Evolutionary conservation across 2,113 vertebrate genomes (phyloP).

Genomic region (Ptilonorhynchus violaceus): DNA sequence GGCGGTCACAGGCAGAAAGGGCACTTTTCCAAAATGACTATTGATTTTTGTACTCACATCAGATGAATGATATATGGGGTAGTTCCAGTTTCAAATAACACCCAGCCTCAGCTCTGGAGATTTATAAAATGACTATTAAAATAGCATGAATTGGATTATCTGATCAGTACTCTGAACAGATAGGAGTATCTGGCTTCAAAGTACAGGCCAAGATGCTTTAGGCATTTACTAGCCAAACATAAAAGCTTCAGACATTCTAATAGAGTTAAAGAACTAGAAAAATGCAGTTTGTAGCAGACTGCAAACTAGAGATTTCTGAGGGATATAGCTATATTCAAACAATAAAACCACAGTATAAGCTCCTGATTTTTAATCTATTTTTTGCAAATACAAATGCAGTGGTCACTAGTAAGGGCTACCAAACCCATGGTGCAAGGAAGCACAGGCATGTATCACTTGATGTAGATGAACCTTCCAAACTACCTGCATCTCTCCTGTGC

Average conservation of each 20-base stretch:
- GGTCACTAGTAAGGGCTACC: neutral
- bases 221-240: neutral
- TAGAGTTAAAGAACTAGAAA: neutral
- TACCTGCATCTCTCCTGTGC: neutral
- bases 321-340: neutral
- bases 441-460: neutral
- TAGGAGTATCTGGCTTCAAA: neutral
- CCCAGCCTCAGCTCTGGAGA: neutral
- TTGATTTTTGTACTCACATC: neutral
- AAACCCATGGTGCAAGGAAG: neutral
- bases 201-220: neutral
- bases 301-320: neutral
- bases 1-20: slow-evolving; percentile 26
- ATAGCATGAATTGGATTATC: neutral
- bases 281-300: neutral
- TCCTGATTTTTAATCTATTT: neutral
- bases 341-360: neutral
- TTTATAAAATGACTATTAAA: slow-evolving; percentile 13
- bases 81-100: neutral
- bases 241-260: neutral
- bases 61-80: neutral
- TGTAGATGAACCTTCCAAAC: neutral
- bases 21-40: slow-evolving; percentile 20
- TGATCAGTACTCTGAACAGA: neutral
- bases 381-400: neutral